Evolutionary conservation across 2,113 vertebrate species (phyloP).

Genomic region (Amazona vittata): DNA sequence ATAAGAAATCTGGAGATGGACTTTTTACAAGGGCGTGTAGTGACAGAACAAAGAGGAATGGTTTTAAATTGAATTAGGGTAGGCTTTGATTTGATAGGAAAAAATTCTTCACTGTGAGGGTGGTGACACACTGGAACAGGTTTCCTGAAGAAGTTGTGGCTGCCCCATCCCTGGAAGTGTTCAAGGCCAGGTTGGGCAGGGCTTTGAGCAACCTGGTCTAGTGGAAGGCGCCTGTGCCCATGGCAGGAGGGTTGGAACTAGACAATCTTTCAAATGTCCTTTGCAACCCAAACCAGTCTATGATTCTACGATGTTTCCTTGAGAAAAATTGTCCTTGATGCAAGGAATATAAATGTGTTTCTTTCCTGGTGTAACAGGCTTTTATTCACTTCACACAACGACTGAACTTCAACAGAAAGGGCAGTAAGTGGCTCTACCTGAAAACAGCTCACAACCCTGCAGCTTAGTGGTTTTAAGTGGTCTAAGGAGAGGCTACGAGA

Average conservation of each 20-base stretch:
- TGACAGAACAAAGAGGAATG: no score
- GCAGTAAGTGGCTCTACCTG: background rate
- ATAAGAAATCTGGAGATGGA: no score
- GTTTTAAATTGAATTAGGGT: no score
- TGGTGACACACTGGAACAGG: no score
- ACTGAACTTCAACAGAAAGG: background rate
- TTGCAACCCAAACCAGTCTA: background rate
- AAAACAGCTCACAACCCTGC: background rate
- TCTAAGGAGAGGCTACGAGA: background rate
- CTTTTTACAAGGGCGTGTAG: no score
- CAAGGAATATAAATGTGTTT: background rate
- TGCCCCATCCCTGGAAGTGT: no score
- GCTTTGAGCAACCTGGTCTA: no score
- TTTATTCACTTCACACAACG: background rate
- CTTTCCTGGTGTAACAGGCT: background rate
- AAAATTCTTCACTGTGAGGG: no score
- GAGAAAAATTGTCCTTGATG: background rate
- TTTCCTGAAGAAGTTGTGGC: no score
- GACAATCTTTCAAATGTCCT: background rate
- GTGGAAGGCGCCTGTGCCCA: background rate
- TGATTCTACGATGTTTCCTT: background rate
- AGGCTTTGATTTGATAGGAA: no score
- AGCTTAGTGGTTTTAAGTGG: background rate
- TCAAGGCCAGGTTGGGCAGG: no score
- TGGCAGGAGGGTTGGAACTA: background rate